A percentile compares a stretch with the other conserved stretches of the same genome.
Evolutionary conservation across 1,140 invertebrate species (phyloP).

Genomic region (Polypedilum pembai): DNA sequence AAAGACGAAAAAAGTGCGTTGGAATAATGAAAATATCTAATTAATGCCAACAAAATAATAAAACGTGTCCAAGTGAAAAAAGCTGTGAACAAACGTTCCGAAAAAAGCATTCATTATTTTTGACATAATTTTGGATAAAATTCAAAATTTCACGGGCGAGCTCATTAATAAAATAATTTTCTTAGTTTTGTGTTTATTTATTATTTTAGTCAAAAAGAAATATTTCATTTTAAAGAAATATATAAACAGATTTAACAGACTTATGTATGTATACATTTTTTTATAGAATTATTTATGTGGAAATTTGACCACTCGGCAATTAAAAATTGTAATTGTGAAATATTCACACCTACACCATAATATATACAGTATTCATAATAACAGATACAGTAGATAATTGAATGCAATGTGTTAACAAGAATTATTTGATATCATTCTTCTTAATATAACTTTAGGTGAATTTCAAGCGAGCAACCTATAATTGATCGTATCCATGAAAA

Average conservation of each 20-base stretch:
- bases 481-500: not conserved
- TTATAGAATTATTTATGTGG: not conserved
- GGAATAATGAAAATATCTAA: too few relatives aligned
- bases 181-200: not conserved
- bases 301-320: slow-evolving; percentile 10
- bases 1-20: not conserved
- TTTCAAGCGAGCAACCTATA: too few relatives aligned
- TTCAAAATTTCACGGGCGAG: not conserved
- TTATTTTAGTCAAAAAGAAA: not conserved
- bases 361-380: too few relatives aligned
- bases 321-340: not conserved
- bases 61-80: not conserved
- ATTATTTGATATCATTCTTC: too few relatives aligned
- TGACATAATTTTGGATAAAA: slow-evolving; percentile 1
- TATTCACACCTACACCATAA: slow-evolving; percentile 11
- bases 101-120: not conserved
- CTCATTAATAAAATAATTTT: not conserved
- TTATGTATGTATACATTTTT: not conserved
- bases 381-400: too few relatives aligned
- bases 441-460: too few relatives aligned
- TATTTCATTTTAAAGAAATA: not conserved
- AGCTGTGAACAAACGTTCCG: not conserved
- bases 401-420: too few relatives aligned
- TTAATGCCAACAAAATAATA: not conserved
- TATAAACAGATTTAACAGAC: not conserved